Conservation (phyloP, 2,797 vertebrate genomes). For the Salarias fasciatus region DNA sequence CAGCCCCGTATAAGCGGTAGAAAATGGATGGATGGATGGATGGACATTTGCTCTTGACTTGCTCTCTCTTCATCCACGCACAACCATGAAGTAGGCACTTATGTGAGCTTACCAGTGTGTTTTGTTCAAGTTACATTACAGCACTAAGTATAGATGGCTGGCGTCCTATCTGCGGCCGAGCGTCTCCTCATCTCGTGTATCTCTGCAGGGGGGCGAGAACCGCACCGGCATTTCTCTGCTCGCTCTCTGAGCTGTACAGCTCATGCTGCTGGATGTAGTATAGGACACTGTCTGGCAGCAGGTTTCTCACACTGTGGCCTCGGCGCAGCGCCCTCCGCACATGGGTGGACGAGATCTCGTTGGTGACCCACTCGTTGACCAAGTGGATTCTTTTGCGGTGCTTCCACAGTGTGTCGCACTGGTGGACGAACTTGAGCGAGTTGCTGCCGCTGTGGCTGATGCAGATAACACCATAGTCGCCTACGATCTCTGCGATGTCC, state of each 20-base stretch:
- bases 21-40: no score
- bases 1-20: no score
- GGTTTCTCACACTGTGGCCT: constrained; percentile 89
- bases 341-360: constrained; percentile 94
- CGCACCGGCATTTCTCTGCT: constrained; percentile 83
- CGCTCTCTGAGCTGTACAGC: constrained; percentile 88
- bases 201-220: constrained; percentile 88
- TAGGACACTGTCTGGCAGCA: constrained; percentile 87
- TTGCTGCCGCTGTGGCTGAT: constrained; percentile 84
- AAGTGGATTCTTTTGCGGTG: constrained; percentile 90
- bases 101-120: constrained; percentile 3
- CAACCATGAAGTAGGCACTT: constrained; percentile 18
- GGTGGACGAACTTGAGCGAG: constrained; percentile 88
- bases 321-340: constrained; percentile 88
- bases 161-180: not conserved
- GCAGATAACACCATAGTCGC: constrained; percentile 87
- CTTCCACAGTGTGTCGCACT: constrained; percentile 89
- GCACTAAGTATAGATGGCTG: not conserved
- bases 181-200: constrained; percentile 58
- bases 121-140: constrained; percentile 1
- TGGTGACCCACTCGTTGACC: constrained; percentile 91
- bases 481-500: constrained; percentile 89
- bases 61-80: no score
- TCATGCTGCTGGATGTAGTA: constrained; percentile 83
- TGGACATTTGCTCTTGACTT: no score